Evolutionary conservation across 2,113 vertebrate species (phyloP), one percentile per base, ranked within the genome.

Genomic region (Siniperca knerii): DNA sequence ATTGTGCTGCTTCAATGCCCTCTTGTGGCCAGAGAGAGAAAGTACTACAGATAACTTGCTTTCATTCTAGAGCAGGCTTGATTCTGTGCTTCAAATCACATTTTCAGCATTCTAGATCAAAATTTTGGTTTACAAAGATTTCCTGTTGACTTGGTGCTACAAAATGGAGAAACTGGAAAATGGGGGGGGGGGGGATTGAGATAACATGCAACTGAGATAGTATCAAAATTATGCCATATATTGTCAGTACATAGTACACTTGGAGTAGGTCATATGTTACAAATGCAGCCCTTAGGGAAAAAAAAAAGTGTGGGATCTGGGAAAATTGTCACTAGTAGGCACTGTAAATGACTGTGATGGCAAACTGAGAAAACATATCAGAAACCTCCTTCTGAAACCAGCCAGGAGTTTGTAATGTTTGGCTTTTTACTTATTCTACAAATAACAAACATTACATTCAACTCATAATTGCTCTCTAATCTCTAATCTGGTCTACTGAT

Each of bases 11-110:
- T 79, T n/a, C 8, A 48, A 0, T 78, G 85, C 77, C 83, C 81
- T 86, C 90, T 23, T 80, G 81, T 90, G 92, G 82, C 15, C 48
- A n/a, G 1, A 57, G 1, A 60, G 8, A 23, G 78, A 1, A 69
- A 13, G 2, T 57, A 35, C 29, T 8, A n/a, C 0, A 21, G 7
- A 1, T 5, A 11, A 29, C 40, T 40, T 20, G 0, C 4, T 50
- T 20, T 65, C 8, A 29, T 81, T 16, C 16, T 7, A 60, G 11
- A n/a, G 3, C 2, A 6, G 13, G 0, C 2, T 61, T 33, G 12
- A 48, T 35, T 35, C 1, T 33, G 20, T 58, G 8, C 65, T 35
- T 33, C 37, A 67, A 6, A 57, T 23, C n/a, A 44, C 16, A 21
- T 57, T 77, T 77, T 57, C 8, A 44, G 5, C 3, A 55, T 54